Evolutionary conservation across 2,888 invertebrate genomes (phyloP).

Genomic region (Pollenia amentaria): DNA sequence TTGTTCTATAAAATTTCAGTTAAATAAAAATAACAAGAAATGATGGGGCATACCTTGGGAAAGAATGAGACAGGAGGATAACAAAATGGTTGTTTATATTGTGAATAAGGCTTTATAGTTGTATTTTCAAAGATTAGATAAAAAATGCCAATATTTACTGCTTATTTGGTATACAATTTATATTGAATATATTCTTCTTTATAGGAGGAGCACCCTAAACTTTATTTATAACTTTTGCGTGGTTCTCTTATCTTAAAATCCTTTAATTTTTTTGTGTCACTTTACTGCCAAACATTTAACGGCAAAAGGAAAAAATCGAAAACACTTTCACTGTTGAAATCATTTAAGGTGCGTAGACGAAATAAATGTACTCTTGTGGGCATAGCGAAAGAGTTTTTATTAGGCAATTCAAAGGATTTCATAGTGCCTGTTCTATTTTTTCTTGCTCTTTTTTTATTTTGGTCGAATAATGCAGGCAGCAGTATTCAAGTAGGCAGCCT

Average conservation of each 20-base stretch:
- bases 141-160: neutral
- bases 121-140: no score
- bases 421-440: neutral
- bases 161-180: neutral
- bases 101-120: no score
- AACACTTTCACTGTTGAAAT: conserved; percentile 61
- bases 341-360: conserved; percentile 62
- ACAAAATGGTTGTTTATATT: no score
- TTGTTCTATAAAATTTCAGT: no score
- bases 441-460: neutral
- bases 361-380: conserved; percentile 28
- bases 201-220: neutral
- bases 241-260: conserved; percentile 13
- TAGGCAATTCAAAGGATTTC: conserved; percentile 43
- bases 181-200: neutral
- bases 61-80: no score
- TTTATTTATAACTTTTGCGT: conserved; percentile 19
- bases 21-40: no score
- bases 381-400: conserved; percentile 32
- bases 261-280: conserved; percentile 32
- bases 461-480: conserved; percentile 41
- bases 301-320: conserved; percentile 34
- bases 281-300: conserved; percentile 44
- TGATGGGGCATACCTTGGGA: no score
- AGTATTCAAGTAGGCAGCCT: conserved; percentile 36